A percentile compares a stretch with the other conserved stretches of the same genome.
phyloP scores from a whole-genome alignment of 35 echinoderm and acorn worm genomes.

The Heliocidaris erythrogramma region DNA sequence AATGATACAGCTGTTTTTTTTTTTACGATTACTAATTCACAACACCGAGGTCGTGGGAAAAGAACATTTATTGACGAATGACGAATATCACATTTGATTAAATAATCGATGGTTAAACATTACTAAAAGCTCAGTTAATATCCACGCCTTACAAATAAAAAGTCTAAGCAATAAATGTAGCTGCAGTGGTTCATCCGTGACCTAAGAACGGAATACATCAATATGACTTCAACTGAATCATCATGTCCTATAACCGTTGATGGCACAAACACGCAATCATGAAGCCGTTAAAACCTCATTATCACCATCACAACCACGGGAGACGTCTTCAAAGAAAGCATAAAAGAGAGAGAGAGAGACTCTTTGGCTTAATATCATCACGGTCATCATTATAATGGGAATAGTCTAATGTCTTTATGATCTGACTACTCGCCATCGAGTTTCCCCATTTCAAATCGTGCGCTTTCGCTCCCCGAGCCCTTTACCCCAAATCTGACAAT shows the following conservation, averaged over 20 bases:
- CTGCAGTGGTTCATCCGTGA: too few relatives aligned
- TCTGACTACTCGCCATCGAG: background rate
- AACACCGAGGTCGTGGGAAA: too few relatives aligned
- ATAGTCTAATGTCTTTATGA: background rate
- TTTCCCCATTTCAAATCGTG: constrained; percentile 13
- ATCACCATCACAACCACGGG: background rate
- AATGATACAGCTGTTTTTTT: too few relatives aligned
- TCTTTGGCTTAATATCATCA: background rate
- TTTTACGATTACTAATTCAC: too few relatives aligned
- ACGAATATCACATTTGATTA: too few relatives aligned
- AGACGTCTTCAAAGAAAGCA: background rate
- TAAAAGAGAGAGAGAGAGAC: background rate
- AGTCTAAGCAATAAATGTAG: too few relatives aligned
- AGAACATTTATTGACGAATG: too few relatives aligned
- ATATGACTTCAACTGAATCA: too few relatives aligned
- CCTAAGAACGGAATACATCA: too few relatives aligned
- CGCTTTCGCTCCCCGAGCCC: background rate
- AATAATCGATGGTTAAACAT: too few relatives aligned
- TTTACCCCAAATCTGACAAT: constrained; percentile 35
- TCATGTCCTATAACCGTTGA: background rate
- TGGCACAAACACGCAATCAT: background rate
- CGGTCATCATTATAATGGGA: background rate
- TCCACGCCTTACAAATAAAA: too few relatives aligned
- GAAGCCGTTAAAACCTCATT: background rate
- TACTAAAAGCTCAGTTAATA: too few relatives aligned